Percentiles rank a stretch among this genome's conserved stretches.
Evolutionary conservation across 2,113 vertebrate genomes (phyloP).

Genomic region (Myiopsitta monachus): DNA sequence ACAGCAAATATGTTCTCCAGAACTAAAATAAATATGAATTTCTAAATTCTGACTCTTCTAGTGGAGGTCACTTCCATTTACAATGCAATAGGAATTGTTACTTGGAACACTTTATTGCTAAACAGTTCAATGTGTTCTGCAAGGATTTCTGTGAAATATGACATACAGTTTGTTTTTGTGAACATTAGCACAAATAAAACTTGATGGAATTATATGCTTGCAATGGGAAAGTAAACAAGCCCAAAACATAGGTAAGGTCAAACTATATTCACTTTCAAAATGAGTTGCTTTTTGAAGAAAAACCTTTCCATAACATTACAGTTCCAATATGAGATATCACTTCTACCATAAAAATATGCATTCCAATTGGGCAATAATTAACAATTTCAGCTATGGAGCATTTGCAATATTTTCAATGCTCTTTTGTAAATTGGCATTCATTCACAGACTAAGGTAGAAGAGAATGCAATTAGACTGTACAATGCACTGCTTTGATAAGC

Average conservation of each 20-base stretch:
- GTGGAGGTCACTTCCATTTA: slow-evolving; percentile 58
- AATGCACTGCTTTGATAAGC: not conserved
- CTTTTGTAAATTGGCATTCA: not conserved
- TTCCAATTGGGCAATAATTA: not conserved
- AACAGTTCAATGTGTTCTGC: not conserved
- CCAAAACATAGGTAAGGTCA: not conserved
- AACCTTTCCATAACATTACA: not conserved
- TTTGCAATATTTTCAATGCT: not conserved
- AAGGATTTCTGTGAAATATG: not conserved
- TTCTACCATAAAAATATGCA: not conserved
- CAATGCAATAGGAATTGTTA: slow-evolving; percentile 37
- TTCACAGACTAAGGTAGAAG: not conserved
- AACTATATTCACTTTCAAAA: not conserved
- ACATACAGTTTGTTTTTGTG: not conserved
- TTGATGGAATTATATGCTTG: not conserved
- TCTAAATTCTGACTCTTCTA: slow-evolving; percentile 52
- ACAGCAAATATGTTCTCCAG: slow-evolving; percentile 20
- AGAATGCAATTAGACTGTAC: not conserved
- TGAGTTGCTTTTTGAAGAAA: not conserved
- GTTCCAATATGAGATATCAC: not conserved
- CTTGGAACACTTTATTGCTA: not conserved
- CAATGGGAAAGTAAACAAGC: not conserved
- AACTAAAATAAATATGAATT: slow-evolving; percentile 50
- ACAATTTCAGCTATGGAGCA: not conserved
- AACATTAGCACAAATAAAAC: slow-evolving; percentile 10